Base-by-base conservation (phyloP, 2,797 vertebrate species). In the Martes flavigula region DNA sequence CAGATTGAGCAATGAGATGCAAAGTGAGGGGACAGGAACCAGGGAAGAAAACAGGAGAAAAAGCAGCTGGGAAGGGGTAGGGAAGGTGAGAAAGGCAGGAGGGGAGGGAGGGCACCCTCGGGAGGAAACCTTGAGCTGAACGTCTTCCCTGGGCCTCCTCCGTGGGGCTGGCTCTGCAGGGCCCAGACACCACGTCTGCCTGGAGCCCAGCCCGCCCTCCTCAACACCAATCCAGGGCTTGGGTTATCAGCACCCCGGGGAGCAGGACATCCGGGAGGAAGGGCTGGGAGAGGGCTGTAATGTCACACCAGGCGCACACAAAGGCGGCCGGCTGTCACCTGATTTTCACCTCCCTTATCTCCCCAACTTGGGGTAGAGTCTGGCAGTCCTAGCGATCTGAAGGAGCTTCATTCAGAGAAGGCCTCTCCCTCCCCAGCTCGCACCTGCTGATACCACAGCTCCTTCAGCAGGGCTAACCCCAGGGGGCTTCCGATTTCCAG, bases 301-400 rank as follows among this genome's bases (percentile, higher is more conserved):
- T 0, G 2, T 0, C 30, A 20, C 51, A 14, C 68, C 56, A 0
- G 5, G 72, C 15, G 0, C 73, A 32, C 70, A 66, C 93, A 84
- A n/a, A 91, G 54, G 51, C 48, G 0, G 0, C 27, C 40, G 13
- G 70, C 90, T 32, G 68, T 95, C 89, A 91, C 91, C 97, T 54
- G 73, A 12, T 35, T 58, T 20, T 68, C 73, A 64, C 73, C 46
- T 79, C 40, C 32, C 94, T 95, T 94, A 96, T 94, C 96, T 96
- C 56, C 64, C 60, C 64, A 0, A 5, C 21, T 70, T 0, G 85
- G 93, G 87, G 82, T 66, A 78, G 56, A 77, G 75, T 77, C 87
- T 30, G 3, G 4, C 35, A 83, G 30, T 20, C 82, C n/a, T 7
- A 7, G 46, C 32, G 25, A 2, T 73, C 94, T 43, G 93, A 66